Conservation (phyloP, 2,888 invertebrate genomes). For the Zaprionus bogoriensis region DNA sequence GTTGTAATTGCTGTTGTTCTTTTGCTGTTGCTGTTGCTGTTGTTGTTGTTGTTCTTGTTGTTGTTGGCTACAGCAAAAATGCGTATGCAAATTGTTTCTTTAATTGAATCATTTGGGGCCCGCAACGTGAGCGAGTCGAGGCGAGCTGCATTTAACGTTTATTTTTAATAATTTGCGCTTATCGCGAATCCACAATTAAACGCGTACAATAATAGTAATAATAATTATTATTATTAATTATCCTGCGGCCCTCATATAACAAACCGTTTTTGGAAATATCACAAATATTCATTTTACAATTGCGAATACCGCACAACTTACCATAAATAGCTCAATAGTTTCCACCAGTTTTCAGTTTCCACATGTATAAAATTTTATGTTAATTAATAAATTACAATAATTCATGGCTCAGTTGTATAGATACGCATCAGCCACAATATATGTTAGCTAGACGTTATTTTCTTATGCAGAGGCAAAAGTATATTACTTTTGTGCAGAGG, state of each 20-base stretch:
- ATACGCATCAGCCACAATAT: neutral
- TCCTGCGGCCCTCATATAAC: neutral
- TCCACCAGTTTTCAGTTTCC: too few relatives aligned
- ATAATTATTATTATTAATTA: constrained; percentile 44
- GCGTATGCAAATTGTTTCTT: constrained; percentile 70
- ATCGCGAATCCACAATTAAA: constrained; percentile 63
- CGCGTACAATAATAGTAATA: constrained; percentile 45
- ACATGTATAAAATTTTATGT: neutral
- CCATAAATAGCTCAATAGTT: neutral
- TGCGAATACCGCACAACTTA: neutral
- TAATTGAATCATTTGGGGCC: constrained; percentile 69
- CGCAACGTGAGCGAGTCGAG: constrained; percentile 16
- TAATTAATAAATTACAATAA: neutral
- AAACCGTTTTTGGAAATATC: constrained; percentile 10
- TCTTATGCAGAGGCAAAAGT: too few relatives aligned
- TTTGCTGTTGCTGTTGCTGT: constrained; percentile 9
- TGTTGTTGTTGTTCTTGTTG: constrained; percentile 42
- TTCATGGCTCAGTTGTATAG: neutral
- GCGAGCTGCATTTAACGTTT: constrained; percentile 33
- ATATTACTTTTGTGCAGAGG: too few relatives aligned
- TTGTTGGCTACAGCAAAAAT: constrained; percentile 34
- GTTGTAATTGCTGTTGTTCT: constrained; percentile 61
- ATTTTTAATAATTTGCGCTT: constrained; percentile 67
- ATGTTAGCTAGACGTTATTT: too few relatives aligned
- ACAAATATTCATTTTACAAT: too few relatives aligned